A percentile compares a stretch with the other conserved stretches of the same genome.
phyloP scores from a whole-genome alignment of 2,888 invertebrate species.

The Andrena dorsata region DNA sequence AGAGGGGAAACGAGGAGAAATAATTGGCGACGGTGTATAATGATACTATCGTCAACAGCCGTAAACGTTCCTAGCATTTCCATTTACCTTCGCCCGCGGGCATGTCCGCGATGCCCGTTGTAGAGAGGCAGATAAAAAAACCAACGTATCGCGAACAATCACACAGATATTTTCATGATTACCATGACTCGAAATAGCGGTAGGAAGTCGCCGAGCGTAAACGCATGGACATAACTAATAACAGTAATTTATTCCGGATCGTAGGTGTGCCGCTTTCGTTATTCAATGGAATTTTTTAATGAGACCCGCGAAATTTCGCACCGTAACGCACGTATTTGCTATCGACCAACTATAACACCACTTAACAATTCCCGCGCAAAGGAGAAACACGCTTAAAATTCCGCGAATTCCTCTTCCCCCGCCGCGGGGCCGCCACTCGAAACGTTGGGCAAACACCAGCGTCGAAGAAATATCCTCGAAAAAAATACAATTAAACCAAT shows the following conservation, averaged over 20 bases:
- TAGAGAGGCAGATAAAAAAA: background rate
- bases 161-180: slow-evolving; percentile 45
- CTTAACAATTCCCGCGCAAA: no score
- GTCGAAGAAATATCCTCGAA: no score
- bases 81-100: slow-evolving; percentile 46
- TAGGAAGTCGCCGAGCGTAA: slow-evolving; percentile 41
- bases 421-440: no score
- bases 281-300: slow-evolving; percentile 14
- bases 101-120: slow-evolving; percentile 12
- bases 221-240: slow-evolving; percentile 47
- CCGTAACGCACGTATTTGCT: background rate
- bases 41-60: slow-evolving; percentile 41
- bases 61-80: slow-evolving; percentile 51
- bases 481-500: no score
- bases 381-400: no score
- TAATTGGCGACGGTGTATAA: slow-evolving; percentile 40
- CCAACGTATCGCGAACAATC: slow-evolving; percentile 40
- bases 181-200: slow-evolving; percentile 48
- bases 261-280: slow-evolving; percentile 45
- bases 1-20: background rate
- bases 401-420: no score
- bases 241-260: slow-evolving; percentile 50
- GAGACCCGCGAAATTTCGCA: background rate
- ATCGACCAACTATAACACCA: no score
- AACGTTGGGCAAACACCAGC: no score